These are phyloP conservation scores for Andrena hattorfiana DNA, from an alignment of 2,888 invertebrate genomes.

Conservation along the genomic window DNA sequence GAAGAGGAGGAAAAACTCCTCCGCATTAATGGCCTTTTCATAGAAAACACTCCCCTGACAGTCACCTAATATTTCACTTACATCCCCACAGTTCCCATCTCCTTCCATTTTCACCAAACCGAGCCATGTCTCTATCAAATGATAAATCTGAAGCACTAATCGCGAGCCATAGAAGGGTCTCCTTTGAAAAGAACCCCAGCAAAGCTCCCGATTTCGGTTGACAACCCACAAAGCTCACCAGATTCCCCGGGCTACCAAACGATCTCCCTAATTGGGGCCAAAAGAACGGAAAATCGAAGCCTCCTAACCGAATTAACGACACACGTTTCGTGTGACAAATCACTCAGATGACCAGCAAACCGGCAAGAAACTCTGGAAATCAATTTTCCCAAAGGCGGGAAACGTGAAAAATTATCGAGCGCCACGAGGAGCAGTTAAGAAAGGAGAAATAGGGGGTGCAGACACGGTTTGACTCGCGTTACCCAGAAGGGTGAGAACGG, in stretches of 20 bases:
- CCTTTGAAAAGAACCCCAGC: background rate
- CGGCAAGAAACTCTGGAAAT: conserved; percentile 60
- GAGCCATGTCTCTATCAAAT: too few species aligned
- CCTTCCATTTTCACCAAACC: too few species aligned
- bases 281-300: conserved; percentile 35
- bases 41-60: too few species aligned
- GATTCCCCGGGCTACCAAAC: background rate
- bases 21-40: too few species aligned
- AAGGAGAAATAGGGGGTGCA: conserved; percentile 26
- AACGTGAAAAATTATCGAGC: conserved; percentile 67
- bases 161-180: too few species aligned
- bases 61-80: too few species aligned
- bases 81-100: too few species aligned
- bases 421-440: conserved; percentile 8
- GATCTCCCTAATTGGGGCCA: conserved; percentile 22
- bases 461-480: conserved; percentile 12
- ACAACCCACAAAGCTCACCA: background rate
- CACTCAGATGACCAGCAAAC: conserved; percentile 26
- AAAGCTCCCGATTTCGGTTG: background rate
- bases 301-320: conserved; percentile 42
- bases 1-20: too few species aligned
- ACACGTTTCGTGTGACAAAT: conserved; percentile 43
- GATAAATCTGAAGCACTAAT: too few species aligned
- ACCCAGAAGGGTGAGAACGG: conserved; percentile 37
- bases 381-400: conserved; percentile 53